phyloP scores from a whole-genome alignment of 2,113 vertebrate genomes.

The Pithys albifrons region DNA sequence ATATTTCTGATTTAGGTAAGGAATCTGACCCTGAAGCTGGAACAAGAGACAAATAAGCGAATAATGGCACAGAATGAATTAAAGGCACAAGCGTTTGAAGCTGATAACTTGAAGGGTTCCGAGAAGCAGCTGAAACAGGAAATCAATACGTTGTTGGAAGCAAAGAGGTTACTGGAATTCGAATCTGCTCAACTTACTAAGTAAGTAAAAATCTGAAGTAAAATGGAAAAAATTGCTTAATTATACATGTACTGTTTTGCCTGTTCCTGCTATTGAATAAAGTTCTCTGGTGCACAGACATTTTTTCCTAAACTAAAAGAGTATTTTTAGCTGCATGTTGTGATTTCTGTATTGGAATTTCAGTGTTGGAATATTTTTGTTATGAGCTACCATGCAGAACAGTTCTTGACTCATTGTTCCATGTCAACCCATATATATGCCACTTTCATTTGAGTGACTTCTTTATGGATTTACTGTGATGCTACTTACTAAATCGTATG shows the following conservation, averaged over 20 bases:
- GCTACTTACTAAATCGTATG: background rate
- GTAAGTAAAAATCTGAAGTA: slow-evolving; percentile 75
- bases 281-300: background rate
- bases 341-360: background rate
- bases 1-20: slow-evolving; percentile 81
- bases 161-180: slow-evolving; percentile 93
- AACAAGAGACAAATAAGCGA: slow-evolving; percentile 91
- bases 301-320: slow-evolving; percentile 3
- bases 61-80: slow-evolving; percentile 86
- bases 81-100: slow-evolving; percentile 87
- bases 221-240: slow-evolving; percentile 17
- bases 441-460: background rate
- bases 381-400: background rate
- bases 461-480: background rate
- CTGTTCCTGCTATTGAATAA: background rate
- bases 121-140: slow-evolving; percentile 99
- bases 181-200: slow-evolving; percentile 95
- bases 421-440: background rate
- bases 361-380: slow-evolving; percentile 17
- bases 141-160: slow-evolving; percentile 90
- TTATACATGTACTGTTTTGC: background rate
- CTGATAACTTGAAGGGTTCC: slow-evolving; percentile 88
- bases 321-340: slow-evolving; percentile 35
- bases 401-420: background rate
- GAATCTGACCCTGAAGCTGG: slow-evolving; percentile 84